Base-by-base conservation (phyloP, 2,888 invertebrate genomes). In the Anthrax anthrax region DNA sequence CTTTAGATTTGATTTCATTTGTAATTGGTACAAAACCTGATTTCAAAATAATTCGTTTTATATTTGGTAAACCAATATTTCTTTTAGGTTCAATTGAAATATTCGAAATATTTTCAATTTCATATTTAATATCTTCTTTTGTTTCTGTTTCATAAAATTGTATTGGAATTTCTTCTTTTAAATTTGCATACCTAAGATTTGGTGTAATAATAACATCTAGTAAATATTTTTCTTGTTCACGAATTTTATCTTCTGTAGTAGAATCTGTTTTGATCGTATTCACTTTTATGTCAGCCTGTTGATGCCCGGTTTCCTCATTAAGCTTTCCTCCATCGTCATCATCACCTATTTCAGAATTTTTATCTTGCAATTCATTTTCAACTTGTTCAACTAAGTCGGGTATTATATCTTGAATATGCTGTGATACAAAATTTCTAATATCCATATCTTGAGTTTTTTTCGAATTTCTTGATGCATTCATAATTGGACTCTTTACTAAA, bases 341-440 rank as follows among this genome's bases (percentile, higher is more conserved):
- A 4, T 32, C 6, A 12, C 13, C 3, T 19, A 27, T 37, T 29
- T 45, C 45, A 2, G 48, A 34, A 5, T 50, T 54, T 2, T 51
- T 55, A 32, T 52, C 47, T 53, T 59, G 57, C 1, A 69, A 54
- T 37, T 68, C 69, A 37, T 60, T 60, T 42, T 65, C 65, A 1
- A 69, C 66, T 48, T 67, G 67, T 27, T 63, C 64, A 3, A 69
- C 69, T 10, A 69, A 51, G 50, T 67, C 65, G 0, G 69, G 69
- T 12, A 63, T 61, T 46, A 69, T 65, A 17, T 69, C 69, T 43
- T 69, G 69, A 43, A 69, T 69, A 37, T 69, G 67, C 39, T 67
- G 63, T 59, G 67, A 63, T 3, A 69, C 63, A 52, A 69, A 69
- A 47, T 57, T 62, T 49, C 60, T 64, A 0, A 69, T 61, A 58